Evolutionary conservation across 2,113 vertebrate genomes (phyloP).

Genomic region (Crotalus horridus): DNA sequence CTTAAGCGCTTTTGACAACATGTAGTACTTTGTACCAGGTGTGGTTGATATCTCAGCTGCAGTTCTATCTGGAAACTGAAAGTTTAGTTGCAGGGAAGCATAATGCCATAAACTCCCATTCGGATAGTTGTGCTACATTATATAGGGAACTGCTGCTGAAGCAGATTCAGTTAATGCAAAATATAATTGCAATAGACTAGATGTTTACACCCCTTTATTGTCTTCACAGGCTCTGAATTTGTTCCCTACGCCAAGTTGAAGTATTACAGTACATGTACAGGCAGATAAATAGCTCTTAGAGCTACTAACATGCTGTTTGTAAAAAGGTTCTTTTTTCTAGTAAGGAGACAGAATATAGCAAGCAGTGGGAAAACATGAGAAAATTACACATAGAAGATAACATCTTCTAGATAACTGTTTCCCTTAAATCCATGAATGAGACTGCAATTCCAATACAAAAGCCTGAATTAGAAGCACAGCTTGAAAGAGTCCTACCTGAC

Average conservation of each 20-base stretch:
- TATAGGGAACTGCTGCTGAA: background rate
- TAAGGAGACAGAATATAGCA: background rate
- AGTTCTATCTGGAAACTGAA: background rate
- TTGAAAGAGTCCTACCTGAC: background rate
- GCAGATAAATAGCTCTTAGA: background rate
- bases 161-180: background rate
- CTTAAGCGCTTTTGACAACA: background rate
- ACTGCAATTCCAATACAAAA: background rate
- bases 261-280: background rate
- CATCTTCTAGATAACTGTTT: background rate
- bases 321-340: background rate
- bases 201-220: background rate
- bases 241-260: background rate
- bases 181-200: background rate
- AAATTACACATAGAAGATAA: background rate
- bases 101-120: background rate
- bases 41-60: background rate
- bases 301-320: background rate
- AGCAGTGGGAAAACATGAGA: background rate
- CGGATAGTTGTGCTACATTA: background rate
- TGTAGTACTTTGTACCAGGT: background rate
- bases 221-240: background rate
- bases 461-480: background rate
- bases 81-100: background rate
- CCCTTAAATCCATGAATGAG: background rate